These are phyloP conservation scores for Digitonthophagus gazella DNA, from an alignment of 2,888 invertebrate genomes.

Conservation along the genomic window DNA sequence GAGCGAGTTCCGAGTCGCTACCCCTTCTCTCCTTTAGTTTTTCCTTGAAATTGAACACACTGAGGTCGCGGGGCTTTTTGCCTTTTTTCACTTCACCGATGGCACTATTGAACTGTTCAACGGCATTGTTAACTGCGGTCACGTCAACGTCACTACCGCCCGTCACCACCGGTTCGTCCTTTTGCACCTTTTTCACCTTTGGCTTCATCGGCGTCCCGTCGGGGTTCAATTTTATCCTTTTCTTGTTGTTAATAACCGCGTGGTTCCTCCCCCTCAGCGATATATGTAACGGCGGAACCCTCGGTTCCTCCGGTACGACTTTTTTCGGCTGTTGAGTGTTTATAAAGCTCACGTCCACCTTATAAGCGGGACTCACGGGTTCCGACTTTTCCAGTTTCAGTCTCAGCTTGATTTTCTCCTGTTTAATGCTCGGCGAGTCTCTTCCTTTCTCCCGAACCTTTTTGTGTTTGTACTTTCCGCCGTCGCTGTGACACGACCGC, in stretches of 20 bases:
- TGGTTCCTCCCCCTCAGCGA: slow-evolving; percentile 81
- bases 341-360: slow-evolving; percentile 75
- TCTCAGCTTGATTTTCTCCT: slow-evolving; percentile 78
- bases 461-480: slow-evolving; percentile 42
- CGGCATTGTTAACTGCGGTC: slow-evolving; percentile 4
- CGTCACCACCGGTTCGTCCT: slow-evolving; percentile 17
- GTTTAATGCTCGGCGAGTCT: slow-evolving; percentile 49
- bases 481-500: slow-evolving; percentile 44
- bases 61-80: slow-evolving; percentile 42
- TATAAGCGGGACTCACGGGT: slow-evolving; percentile 75
- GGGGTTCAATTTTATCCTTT: slow-evolving; percentile 53
- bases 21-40: slow-evolving; percentile 55
- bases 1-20: slow-evolving; percentile 53
- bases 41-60: slow-evolving; percentile 35
- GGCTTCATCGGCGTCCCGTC: slow-evolving; percentile 40
- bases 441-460: slow-evolving; percentile 40
- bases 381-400: slow-evolving; percentile 82
- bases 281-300: slow-evolving; percentile 87
- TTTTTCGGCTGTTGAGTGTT: slow-evolving; percentile 57
- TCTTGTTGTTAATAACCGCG: slow-evolving; percentile 78
- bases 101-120: slow-evolving; percentile 31
- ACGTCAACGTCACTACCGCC: slow-evolving; percentile 15
- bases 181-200: slow-evolving; percentile 39
- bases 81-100: slow-evolving; percentile 37
- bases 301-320: slow-evolving; percentile 62